These are phyloP conservation scores for Semotilus atromaculatus DNA, from an alignment of 2,797 vertebrate genomes.

Conservation along the genomic window DNA sequence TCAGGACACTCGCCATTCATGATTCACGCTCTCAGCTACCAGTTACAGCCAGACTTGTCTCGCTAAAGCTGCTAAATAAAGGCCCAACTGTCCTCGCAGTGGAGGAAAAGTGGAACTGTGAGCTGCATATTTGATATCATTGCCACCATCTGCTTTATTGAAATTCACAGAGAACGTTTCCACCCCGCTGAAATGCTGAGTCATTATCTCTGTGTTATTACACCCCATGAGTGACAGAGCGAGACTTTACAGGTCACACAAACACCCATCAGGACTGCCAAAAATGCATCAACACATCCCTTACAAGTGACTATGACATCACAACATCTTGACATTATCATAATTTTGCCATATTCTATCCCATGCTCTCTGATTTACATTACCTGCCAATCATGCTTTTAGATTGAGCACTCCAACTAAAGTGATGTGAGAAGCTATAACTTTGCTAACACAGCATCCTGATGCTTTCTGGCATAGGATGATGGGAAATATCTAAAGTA, in stretches of 20 bases:
- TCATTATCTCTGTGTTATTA: slow-evolving; percentile 67
- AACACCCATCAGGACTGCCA: slow-evolving; percentile 36
- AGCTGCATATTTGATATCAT: slow-evolving; percentile 65
- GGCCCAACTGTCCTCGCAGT: slow-evolving; percentile 32
- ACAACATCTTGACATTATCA: slow-evolving; percentile 24
- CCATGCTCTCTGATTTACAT: not conserved
- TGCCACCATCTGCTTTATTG: slow-evolving; percentile 71
- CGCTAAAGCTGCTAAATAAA: slow-evolving; percentile 41
- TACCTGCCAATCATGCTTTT: not conserved
- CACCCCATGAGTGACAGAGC: slow-evolving; percentile 66
- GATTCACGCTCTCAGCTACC: slow-evolving; percentile 13
- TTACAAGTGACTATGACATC: slow-evolving; percentile 57
- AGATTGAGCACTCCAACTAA: not conserved
- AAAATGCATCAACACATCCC: slow-evolving; percentile 12
- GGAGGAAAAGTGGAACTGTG: slow-evolving; percentile 21
- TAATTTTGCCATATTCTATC: not conserved
- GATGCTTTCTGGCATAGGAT: not conserved
- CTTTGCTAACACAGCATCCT: not conserved
- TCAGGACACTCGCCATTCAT: not conserved
- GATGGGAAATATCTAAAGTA: not conserved
- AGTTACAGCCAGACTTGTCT: slow-evolving; percentile 15
- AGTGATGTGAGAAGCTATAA: not conserved
- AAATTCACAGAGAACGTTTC: slow-evolving; percentile 67
- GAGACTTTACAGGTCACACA: slow-evolving; percentile 63
- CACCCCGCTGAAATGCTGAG: slow-evolving; percentile 70